These are phyloP conservation scores for Bimastos eiseni DNA, from an alignment of 2,888 invertebrate genomes.

Conservation along the genomic window DNA sequence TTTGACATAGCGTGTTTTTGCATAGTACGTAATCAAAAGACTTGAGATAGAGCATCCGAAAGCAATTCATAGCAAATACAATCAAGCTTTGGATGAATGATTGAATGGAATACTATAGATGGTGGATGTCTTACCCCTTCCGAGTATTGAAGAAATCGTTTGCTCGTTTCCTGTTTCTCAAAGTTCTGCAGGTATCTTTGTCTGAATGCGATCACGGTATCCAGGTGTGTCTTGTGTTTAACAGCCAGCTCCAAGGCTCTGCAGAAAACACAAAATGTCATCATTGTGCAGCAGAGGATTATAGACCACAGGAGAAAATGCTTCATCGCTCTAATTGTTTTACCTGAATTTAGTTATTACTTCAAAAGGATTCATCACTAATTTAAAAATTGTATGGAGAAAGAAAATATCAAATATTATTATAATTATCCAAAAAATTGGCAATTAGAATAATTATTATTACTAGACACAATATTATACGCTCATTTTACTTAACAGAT, in stretches of 20 bases:
- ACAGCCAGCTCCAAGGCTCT: conserved; percentile 77
- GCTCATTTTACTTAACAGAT: too few relatives aligned
- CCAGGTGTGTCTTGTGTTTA: conserved; percentile 74
- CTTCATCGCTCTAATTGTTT: not conserved
- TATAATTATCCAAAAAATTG: too few relatives aligned
- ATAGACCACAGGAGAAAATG: not conserved
- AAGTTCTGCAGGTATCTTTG: conserved; percentile 69
- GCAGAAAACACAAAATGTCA: conserved; percentile 32
- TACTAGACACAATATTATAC: too few relatives aligned
- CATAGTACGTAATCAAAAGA: not conserved
- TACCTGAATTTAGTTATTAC: too few relatives aligned
- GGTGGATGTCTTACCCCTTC: conserved; percentile 52
- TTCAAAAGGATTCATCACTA: too few relatives aligned
- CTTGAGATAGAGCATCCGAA: too few relatives aligned
- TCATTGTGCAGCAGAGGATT: not conserved
- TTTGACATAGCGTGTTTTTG: not conserved
- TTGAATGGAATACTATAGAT: not conserved
- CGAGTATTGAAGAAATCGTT: conserved; percentile 58
- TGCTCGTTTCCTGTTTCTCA: conserved; percentile 63
- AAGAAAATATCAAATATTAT: too few relatives aligned
- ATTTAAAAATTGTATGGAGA: too few relatives aligned
- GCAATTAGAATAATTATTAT: too few relatives aligned
- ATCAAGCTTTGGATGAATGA: not conserved
- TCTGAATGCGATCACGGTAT: conserved; percentile 73
- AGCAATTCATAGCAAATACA: not conserved